Evolutionary conservation across 2,113 vertebrate genomes (phyloP).

Genomic region (Phalacrocorax carbo): DNA sequence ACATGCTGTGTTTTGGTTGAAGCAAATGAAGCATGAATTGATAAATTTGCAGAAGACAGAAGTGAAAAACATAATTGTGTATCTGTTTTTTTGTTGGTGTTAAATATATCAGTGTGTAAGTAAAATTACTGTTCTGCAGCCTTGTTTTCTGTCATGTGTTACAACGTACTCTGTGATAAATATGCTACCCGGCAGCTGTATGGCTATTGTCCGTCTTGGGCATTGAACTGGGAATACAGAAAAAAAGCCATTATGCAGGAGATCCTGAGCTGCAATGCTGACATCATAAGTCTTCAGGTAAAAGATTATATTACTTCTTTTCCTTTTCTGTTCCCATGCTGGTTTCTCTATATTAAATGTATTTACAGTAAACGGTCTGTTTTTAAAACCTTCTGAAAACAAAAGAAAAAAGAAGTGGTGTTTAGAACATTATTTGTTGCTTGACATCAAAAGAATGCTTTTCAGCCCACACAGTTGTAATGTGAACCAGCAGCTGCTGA

Average conservation of each 20-base stretch:
- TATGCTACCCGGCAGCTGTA: conserved; percentile 97
- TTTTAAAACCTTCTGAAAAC: conserved; percentile 18
- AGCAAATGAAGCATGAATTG: neutral
- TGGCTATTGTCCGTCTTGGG: conserved; percentile 97
- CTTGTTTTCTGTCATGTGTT: conserved; percentile 98
- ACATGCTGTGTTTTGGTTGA: neutral
- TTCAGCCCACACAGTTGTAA: neutral
- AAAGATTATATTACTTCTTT: conserved; percentile 10
- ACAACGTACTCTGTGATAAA: conserved; percentile 98
- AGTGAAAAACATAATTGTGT: neutral
- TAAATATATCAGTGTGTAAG: conserved; percentile 38
- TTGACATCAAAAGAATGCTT: conserved; percentile 54
- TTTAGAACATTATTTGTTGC: conserved; percentile 15
- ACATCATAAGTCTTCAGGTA: conserved; percentile 98
- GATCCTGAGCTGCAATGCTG: conserved; percentile 91
- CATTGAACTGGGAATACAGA: conserved; percentile 96
- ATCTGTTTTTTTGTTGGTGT: neutral
- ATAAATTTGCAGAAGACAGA: neutral
- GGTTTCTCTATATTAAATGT: neutral
- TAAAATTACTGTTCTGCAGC: conserved; percentile 76
- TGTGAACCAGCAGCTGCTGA: conserved; percentile 38
- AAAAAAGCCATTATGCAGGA: conserved; percentile 99
- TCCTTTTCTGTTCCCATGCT: neutral
- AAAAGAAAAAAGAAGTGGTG: neutral
- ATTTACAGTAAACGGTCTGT: neutral